Evolutionary conservation across 2,113 vertebrate species (phyloP).

Genomic region (Physeter macrocephalus): DNA sequence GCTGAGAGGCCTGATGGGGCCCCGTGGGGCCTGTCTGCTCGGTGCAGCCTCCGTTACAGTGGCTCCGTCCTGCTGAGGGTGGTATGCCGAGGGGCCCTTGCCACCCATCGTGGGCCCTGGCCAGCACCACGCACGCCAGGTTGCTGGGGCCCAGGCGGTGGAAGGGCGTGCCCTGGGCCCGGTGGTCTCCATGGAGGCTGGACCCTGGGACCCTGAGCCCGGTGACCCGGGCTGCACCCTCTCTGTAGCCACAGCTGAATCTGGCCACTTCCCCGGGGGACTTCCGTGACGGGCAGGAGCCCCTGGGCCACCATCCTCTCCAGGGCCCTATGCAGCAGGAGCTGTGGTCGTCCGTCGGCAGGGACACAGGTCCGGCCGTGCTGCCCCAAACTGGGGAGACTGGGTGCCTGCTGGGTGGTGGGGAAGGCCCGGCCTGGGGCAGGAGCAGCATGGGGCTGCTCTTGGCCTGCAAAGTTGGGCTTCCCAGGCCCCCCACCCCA

Average conservation of each 20-base stretch:
- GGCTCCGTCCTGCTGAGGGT: rapidly evolving
- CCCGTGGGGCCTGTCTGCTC: not conserved
- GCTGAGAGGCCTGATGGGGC: not conserved
- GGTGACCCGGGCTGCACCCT: not conserved
- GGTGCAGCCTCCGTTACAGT: rapidly evolving
- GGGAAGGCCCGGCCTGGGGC: not conserved
- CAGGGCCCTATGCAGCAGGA: not conserved
- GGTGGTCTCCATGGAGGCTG: not conserved
- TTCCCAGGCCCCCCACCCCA: not conserved
- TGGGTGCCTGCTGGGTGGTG: rapidly evolving
- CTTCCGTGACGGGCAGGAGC: not conserved
- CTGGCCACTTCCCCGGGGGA: not conserved
- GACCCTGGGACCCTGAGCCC: not conserved
- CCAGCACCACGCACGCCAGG: not conserved
- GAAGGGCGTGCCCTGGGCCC: rapidly evolving
- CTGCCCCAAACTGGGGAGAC: not conserved
- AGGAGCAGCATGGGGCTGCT: rapidly evolving
- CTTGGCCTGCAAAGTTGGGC: not conserved
- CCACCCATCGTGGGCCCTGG: rapidly evolving
- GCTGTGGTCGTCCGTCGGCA: not conserved
- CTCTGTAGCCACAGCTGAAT: not conserved
- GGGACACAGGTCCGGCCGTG: not conserved
- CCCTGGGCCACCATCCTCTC: not conserved
- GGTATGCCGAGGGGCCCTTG: not conserved
- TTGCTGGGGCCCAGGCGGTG: not conserved